These are phyloP conservation scores for Lepus townsendii DNA, from an alignment of 2,797 vertebrate genomes.

Conservation along the genomic window DNA sequence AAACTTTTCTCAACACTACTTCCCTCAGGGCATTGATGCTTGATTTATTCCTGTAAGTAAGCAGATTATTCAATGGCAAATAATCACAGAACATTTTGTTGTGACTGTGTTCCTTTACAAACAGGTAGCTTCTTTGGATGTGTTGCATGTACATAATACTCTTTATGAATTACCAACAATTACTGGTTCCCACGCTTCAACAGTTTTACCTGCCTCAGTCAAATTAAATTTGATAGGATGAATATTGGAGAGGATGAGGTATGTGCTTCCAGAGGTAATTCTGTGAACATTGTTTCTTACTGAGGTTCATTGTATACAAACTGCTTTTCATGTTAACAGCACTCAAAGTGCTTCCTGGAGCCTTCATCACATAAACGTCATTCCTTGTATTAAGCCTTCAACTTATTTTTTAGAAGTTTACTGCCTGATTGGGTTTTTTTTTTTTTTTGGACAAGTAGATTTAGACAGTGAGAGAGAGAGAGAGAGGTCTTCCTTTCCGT, in stretches of 20 bases:
- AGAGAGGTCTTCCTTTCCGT: no score
- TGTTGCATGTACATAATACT: constrained; percentile 58
- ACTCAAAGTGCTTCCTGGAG: constrained; percentile 70
- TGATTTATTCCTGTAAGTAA: constrained; percentile 48
- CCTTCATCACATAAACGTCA: constrained; percentile 11
- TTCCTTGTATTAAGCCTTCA: constrained; percentile 70
- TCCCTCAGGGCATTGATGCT: neutral
- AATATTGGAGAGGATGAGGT: constrained; percentile 72
- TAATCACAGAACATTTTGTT: constrained; percentile 61
- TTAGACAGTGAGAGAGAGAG: no score
- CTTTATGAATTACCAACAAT: constrained; percentile 78
- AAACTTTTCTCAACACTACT: neutral
- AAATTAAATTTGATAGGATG: constrained; percentile 81
- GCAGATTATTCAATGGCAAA: constrained; percentile 36
- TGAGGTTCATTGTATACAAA: constrained; percentile 63
- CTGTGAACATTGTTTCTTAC: constrained; percentile 72
- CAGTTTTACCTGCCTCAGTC: constrained; percentile 81
- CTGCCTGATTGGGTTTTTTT: constrained; percentile 9
- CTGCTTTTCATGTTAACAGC: constrained; percentile 44
- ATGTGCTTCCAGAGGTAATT: constrained; percentile 63
- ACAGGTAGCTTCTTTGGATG: constrained; percentile 56
- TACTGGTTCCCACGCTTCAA: constrained; percentile 78
- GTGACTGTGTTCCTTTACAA: constrained; percentile 60
- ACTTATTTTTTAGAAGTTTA: constrained; percentile 41
- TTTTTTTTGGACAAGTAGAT: no score